Base-by-base conservation (phyloP, 2,797 vertebrate species). In the Brotula barbata region DNA sequence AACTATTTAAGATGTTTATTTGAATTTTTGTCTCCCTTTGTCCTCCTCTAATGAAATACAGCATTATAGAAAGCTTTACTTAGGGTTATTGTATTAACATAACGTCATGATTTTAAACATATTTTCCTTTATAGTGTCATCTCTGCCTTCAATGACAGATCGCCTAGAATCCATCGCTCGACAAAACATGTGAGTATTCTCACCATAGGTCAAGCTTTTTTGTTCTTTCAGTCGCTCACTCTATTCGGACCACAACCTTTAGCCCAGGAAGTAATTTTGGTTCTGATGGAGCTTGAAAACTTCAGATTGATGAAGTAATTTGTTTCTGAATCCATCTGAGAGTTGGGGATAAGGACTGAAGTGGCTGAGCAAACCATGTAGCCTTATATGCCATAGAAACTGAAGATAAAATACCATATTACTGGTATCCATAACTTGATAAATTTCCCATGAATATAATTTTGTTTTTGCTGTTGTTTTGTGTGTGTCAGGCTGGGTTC, bases 81-180 rank as follows among this genome's bases (percentile, higher is more conserved):
- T 4, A 28, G 25, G 7, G 25, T 28, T 7, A 28, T 33, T 33
- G 31, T 33, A 11, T 33, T 7, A 33, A 6, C 2, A 33, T 11
- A 6, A 6, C 2, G 5, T 33, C 2, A 6, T 33, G 31, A 33
- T 33, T 33, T 33, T 6, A 7, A 33, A 33, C 11, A 11, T 33
- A 7, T 33, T 10, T 9, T 19, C 6, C 62, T 79, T 73, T 37
- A 20, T 69, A 99, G 97, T 99, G 15, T 96, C 96, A 9, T 96
- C 97, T 17, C 87, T 98, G 73, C 93, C 96, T 41, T 95, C 96
- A 49, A 99, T 99, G 97, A 98, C 95, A 0, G 96, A 98, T 75
- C 96, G 96, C 33, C 81, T 99, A 37, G 97, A 99, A 80, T 98
- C 96, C 34, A 98, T 99, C 53, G 97, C 97, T 60, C 90, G 96